Evolutionary conservation across 2,888 invertebrate species (phyloP).

Genomic region (Hoplodrina blanda): DNA sequence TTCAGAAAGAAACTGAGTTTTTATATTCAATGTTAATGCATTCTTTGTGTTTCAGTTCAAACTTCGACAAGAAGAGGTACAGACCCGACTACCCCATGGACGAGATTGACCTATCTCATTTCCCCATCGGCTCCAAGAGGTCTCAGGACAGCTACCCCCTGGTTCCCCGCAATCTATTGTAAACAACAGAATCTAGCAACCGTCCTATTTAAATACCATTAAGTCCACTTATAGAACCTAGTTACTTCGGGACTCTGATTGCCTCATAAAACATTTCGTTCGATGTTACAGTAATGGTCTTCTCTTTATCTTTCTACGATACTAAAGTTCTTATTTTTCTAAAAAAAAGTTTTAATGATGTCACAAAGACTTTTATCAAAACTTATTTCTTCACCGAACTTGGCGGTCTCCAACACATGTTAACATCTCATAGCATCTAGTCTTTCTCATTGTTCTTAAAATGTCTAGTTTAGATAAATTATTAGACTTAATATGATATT

Average conservation of each 20-base stretch:
- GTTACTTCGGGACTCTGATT: slow-evolving; percentile 43
- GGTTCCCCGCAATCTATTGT: slow-evolving; percentile 55
- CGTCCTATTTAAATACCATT: slow-evolving; percentile 41
- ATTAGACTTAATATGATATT: slow-evolving; percentile 49
- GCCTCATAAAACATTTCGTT: slow-evolving; percentile 52
- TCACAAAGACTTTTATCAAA: slow-evolving; percentile 39
- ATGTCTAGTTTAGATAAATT: slow-evolving; percentile 28
- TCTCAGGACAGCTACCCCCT: slow-evolving; percentile 68
- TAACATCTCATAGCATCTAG: slow-evolving; percentile 27
- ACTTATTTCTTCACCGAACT: slow-evolving; percentile 40
- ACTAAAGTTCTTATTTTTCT: slow-evolving; percentile 47
- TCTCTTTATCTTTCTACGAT: slow-evolving; percentile 48
- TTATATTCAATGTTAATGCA: slow-evolving; percentile 14
- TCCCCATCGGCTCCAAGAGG: slow-evolving; percentile 85
- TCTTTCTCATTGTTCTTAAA: slow-evolving; percentile 24
- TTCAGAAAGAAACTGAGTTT: not conserved
- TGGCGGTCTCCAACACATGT: slow-evolving; percentile 15
- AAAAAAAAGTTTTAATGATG: slow-evolving; percentile 60
- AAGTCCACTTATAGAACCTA: slow-evolving; percentile 37
- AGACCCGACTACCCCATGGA: slow-evolving; percentile 86
- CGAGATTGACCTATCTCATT: slow-evolving; percentile 86
- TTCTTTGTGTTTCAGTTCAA: slow-evolving; percentile 66
- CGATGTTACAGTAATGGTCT: slow-evolving; percentile 46
- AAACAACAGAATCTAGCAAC: slow-evolving; percentile 50
- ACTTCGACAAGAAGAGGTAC: slow-evolving; percentile 80